phyloP scores from a whole-genome alignment of 2,888 invertebrate species.

The Tipula unca region DNA sequence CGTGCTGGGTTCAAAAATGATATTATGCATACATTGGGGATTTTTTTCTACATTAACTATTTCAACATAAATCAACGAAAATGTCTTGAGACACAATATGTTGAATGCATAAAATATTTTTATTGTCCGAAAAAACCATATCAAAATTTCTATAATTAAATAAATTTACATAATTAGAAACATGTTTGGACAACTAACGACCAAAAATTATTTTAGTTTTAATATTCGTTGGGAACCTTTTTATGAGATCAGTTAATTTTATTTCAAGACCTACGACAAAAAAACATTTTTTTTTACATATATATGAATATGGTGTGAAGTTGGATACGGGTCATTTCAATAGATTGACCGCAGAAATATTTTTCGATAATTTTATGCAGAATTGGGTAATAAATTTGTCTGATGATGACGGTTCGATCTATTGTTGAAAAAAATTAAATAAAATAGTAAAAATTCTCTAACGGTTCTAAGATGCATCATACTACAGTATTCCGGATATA shows the following conservation, averaged over 20 bases:
- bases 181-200: neutral
- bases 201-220: neutral
- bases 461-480: neutral
- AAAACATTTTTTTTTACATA: neutral
- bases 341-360: neutral
- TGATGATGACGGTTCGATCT: no score
- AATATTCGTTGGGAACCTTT: neutral
- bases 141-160: neutral
- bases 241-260: neutral
- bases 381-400: neutral
- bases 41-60: no score
- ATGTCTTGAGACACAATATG: no score
- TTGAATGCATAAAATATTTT: neutral
- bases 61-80: no score
- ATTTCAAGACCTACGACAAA: neutral
- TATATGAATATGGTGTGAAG: neutral
- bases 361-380: neutral
- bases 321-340: neutral
- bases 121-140: neutral
- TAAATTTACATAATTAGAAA: neutral
- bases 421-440: neutral
- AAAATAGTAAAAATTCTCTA: neutral
- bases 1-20: no score
- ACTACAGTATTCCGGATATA: neutral
- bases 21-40: no score